Percentiles rank a stretch among this genome's conserved stretches.
Conservation (phyloP, 2,113 vertebrate genomes). For the Leucosticte australis region DNA sequence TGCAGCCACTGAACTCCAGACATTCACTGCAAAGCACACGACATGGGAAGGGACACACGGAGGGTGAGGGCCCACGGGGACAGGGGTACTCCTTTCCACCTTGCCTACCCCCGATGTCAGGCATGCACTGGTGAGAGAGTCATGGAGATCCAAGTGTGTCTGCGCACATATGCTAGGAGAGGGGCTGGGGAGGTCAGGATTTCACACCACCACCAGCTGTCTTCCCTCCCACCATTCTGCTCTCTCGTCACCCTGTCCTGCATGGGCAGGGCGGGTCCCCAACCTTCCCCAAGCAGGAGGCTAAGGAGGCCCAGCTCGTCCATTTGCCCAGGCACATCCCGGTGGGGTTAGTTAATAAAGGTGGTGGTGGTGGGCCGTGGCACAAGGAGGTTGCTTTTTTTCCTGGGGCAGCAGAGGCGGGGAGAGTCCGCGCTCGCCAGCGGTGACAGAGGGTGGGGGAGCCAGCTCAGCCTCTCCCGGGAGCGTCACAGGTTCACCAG, state of each 20-base stretch:
- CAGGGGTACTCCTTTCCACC: slow-evolving; percentile 24
- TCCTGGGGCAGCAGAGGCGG: slow-evolving; percentile 31
- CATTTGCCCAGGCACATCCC: slow-evolving; percentile 7
- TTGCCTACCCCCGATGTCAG: background rate
- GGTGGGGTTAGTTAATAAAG: background rate
- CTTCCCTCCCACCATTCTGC: background rate
- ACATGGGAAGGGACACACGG: slow-evolving; percentile 13
- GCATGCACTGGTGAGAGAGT: slow-evolving; percentile 61
- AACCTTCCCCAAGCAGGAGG: background rate
- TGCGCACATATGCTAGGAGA: background rate
- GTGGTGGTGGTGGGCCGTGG: slow-evolving; percentile 34
- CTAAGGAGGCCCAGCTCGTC: background rate
- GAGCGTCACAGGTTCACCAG: slow-evolving; percentile 81
- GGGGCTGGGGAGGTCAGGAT: background rate
- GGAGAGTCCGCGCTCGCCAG: background rate
- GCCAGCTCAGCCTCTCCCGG: slow-evolving; percentile 13
- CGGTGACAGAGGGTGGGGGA: background rate
- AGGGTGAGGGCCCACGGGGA: slow-evolving; percentile 37
- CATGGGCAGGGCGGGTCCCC: background rate
- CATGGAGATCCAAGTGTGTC: background rate
- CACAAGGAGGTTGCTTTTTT: slow-evolving; percentile 35
- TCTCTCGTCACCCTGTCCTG: background rate
- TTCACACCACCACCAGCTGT: background rate
- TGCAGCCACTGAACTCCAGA: slow-evolving; percentile 39
- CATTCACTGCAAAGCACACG: slow-evolving; percentile 33